Percentiles rank a stretch among this genome's conserved stretches.
phyloP scores from a whole-genome alignment of 2,888 invertebrate genomes.

The Chrysolina americana region DNA sequence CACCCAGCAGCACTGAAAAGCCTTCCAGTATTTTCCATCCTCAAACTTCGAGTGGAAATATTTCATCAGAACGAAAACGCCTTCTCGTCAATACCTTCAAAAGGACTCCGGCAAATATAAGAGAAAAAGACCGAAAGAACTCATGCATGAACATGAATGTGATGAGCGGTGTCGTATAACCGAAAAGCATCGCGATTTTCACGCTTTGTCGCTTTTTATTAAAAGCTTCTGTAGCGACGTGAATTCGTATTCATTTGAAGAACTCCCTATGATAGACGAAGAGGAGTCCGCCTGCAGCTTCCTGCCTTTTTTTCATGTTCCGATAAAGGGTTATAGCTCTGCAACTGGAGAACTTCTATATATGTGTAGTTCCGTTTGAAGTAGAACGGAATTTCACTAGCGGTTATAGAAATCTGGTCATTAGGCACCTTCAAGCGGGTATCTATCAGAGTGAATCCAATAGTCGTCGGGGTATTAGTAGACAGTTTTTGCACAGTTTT shows the following conservation, averaged over 20 bases:
- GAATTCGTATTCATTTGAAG: background rate
- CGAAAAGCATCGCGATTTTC: constrained; percentile 14
- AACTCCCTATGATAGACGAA: background rate
- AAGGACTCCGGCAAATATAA: background rate
- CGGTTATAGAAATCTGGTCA: too few relatives aligned
- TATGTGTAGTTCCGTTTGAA: too few relatives aligned
- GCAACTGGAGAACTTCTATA: too few relatives aligned
- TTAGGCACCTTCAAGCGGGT: too few relatives aligned
- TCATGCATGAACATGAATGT: constrained; percentile 1
- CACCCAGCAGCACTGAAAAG: too few relatives aligned
- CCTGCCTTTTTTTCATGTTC: background rate
- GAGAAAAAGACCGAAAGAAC: constrained; percentile 1
- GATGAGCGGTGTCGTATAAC: constrained; percentile 1
- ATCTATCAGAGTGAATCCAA: too few relatives aligned
- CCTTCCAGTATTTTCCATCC: too few relatives aligned
- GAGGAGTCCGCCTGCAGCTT: background rate
- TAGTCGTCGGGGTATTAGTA: too few relatives aligned
- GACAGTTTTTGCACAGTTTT: too few relatives aligned
- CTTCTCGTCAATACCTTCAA: background rate
- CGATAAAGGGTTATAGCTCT: too few relatives aligned
- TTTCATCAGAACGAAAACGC: background rate
- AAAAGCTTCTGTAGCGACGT: background rate
- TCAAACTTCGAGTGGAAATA: background rate
- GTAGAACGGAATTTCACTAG: too few relatives aligned
- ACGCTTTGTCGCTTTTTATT: background rate